Evolutionary conservation across 2,888 invertebrate genomes (phyloP), one percentile per base, ranked within the genome.

Genomic region (Epistrophella euchroma): DNA sequence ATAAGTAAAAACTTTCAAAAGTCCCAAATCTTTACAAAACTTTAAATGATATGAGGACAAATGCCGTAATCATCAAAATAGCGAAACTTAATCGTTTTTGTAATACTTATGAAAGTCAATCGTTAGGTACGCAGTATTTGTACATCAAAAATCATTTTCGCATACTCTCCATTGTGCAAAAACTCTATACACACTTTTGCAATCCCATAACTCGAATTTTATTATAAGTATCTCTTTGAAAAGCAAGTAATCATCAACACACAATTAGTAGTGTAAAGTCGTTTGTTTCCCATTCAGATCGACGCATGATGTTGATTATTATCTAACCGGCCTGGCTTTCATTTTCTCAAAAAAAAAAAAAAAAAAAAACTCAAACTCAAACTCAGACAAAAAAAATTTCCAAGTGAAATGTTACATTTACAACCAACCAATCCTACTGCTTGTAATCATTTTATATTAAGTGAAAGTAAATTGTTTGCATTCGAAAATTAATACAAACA

Each of bases 381-480:
- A 35, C 10, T 35, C 10, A 35, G 10, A 10, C 35, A 19, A 15
- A 13, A 15, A 40, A 15, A 40, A 32, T 17, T n/a, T 37, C 40
- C 58, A 75, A 85, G 81, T 81, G 81, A 85, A 85, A 81, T 81
- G 85, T 76, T 73, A 81, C 81, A 85, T 85, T 85, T 76, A 68
- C 66, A 56, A 32, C 11, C 66, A 56, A 32, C 11, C 56, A 56
- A 56, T 56, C 56, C 56, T 35, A 56, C 52, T 4, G 28, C 52
- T 56, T 79, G 62, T 75, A 80, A 72, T 76, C 75, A 66, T 75
- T 80, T 40, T 25, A 66, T 45, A 75, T 68, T 66, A 62, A 85
- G 85, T 85, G 85, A 85, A 85, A 85, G 85, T 85, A 85, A 85
- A 85, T 73, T 77, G 76, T 81, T 81, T 70, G 55, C 52, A 58